A percentile compares a stretch with the other conserved stretches of the same genome.
Conservation (phyloP, 1,140 invertebrate genomes). For the Apis dorsata region DNA sequence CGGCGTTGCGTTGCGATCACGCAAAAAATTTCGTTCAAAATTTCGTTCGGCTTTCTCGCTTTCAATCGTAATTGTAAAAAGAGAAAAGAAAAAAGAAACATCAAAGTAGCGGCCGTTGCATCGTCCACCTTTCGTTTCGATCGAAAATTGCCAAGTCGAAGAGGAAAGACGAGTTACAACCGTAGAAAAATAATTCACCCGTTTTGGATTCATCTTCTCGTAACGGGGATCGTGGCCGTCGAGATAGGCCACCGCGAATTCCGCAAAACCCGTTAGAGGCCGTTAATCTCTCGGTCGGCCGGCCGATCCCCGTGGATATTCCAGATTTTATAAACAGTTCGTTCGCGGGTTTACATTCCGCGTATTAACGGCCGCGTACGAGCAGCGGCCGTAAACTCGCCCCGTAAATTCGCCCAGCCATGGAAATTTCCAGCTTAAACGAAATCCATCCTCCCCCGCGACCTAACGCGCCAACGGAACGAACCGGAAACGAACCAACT, state of each 20-base stretch:
- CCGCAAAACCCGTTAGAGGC: neutral
- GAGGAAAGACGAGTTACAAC: neutral
- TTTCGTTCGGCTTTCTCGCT: no score
- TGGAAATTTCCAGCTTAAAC: constrained; percentile 37
- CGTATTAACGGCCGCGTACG: constrained; percentile 2
- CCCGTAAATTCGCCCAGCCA: constrained; percentile 13
- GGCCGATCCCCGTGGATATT: neutral
- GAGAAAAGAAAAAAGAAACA: no score
- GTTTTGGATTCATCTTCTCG: neutral
- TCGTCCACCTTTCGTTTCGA: no score
- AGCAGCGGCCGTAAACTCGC: constrained; percentile 32
- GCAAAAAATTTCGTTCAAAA: no score
- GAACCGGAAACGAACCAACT: neutral
- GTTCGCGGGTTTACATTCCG: constrained; percentile 2
- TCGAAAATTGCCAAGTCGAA: no score
- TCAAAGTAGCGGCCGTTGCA: no score
- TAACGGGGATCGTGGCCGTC: neutral
- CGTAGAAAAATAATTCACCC: neutral
- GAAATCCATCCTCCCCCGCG: neutral
- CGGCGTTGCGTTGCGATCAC: no score
- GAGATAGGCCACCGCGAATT: neutral
- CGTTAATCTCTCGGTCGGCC: neutral
- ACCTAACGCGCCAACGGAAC: neutral
- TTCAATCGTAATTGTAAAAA: no score
- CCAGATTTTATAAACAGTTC: constrained; percentile 42